A percentile compares a stretch with the other conserved stretches of the same genome.
These are phyloP conservation scores for Rhogogaster chlorosoma DNA, from an alignment of 2,888 invertebrate species.

Conservation along the genomic window DNA sequence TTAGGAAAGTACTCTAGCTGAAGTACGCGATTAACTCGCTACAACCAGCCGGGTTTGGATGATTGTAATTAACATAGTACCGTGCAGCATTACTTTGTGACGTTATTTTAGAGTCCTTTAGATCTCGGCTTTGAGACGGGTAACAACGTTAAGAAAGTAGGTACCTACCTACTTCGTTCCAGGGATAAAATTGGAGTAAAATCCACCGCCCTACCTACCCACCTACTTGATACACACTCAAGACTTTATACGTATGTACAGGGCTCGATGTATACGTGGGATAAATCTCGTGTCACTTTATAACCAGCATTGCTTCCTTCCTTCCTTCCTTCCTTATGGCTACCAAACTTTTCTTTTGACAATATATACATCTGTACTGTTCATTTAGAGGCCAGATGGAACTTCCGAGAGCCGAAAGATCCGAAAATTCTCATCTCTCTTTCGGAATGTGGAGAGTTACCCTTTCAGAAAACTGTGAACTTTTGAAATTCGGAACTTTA, in stretches of 20 bases:
- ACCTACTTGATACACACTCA: not conserved
- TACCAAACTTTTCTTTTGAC: not conserved
- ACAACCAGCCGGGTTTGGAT: not conserved
- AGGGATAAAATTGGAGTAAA: conserved; percentile 31
- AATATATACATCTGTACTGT: not conserved
- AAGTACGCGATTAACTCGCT: conserved; percentile 6
- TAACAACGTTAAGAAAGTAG: conserved; percentile 33
- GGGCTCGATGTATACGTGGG: not conserved
- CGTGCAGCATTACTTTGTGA: conserved; percentile 13
- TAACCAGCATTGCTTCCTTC: not conserved
- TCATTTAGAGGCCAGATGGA: no score
- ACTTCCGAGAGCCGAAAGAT: no score
- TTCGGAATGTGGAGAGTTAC: no score
- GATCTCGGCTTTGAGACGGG: conserved; percentile 20
- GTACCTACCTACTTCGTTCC: not conserved
- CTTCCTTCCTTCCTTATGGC: not conserved
- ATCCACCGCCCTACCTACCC: not conserved
- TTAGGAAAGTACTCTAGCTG: conserved; percentile 1
- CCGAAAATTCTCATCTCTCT: no score
- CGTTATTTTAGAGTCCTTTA: conserved; percentile 18
- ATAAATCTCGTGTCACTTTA: conserved; percentile 26
- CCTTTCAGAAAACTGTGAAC: no score
- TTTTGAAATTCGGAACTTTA: not conserved
- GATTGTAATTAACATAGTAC: conserved; percentile 31
- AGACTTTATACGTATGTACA: no score